Evolutionary conservation across 2,888 invertebrate genomes (phyloP), one percentile per base, ranked within the genome.

Genomic region (Homarus gammarus): DNA sequence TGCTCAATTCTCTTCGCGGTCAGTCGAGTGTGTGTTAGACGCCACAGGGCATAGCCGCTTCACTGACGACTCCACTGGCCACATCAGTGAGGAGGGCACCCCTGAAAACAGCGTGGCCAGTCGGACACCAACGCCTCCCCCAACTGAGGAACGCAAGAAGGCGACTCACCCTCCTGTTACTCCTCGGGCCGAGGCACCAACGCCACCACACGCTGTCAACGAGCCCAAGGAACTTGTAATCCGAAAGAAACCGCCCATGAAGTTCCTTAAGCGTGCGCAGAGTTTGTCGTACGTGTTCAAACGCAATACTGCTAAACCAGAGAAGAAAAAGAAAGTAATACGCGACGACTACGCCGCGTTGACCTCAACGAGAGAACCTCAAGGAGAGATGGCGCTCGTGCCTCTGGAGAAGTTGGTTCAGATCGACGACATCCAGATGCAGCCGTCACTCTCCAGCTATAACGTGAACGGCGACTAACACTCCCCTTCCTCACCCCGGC

Each of bases 321-420:
- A 91, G 51, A 91, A 87, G 82, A 87, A 82, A 56, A 91, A 91
- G 87, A 90, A 86, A 75, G 64, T 87, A 12, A 84, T 90, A 10
- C 64, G 73, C 1, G 91, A 91, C 64, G 90, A 90, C 61, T 90
- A 88, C 44, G 87, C 87, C 27, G 84, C 87, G 10, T 83, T 90
- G 6, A 75, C 51, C 8, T 79, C 72, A n/a, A 36, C 84, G 12
- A 75, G 75, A 44, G 91, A 90, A 44, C 82, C 87, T 2, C 87
- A 90, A 33, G 97, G 97, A 12, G 97, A 97, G 93, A 94, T 97
- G 70, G 96, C 97, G 1, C 95, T 97, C 86, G 97, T 97, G 93
- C 97, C 97, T 51, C 97, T 97, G 93, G 97, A 97, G 93, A 97
- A 95, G 94, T 95, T 95, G 93, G 94, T 95, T 93, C 94, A 94